Evolutionary conservation across 2,113 vertebrate genomes (phyloP).

Genomic region (Cheirogaleus medius): DNA sequence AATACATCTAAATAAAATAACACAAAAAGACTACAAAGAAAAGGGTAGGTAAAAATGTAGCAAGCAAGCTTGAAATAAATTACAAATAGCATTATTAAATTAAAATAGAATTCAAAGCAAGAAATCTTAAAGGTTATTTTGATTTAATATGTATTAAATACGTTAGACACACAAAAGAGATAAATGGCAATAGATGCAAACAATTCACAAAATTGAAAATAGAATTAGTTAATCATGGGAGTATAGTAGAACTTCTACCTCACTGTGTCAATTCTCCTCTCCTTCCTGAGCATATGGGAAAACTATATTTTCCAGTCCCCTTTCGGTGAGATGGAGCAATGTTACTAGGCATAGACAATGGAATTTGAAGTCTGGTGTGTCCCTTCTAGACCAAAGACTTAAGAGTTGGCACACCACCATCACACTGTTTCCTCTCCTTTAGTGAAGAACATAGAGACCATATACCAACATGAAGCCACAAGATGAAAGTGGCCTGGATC

Average conservation of each 20-base stretch:
- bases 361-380: not conserved
- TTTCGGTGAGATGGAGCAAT: not conserved
- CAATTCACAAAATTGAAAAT: constrained; percentile 7
- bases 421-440: not conserved
- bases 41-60: not conserved
- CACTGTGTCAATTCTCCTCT: not conserved
- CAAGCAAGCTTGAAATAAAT: constrained; percentile 9
- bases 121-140: constrained; percentile 28
- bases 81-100: not conserved
- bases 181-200: not conserved
- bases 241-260: not conserved
- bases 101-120: constrained; percentile 28
- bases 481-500: not conserved
- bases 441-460: not conserved
- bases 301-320: not conserved
- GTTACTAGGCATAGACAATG: not conserved
- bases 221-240: not conserved
- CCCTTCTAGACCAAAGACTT: not conserved
- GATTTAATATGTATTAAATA: not conserved
- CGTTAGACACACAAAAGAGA: not conserved
- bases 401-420: not conserved
- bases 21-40: constrained; percentile 8
- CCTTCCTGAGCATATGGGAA: not conserved
- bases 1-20: constrained; percentile 50
- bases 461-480: not conserved